A percentile compares a stretch with the other conserved stretches of the same genome.
Conservation (phyloP, 2,888 invertebrate species). For the Idaea biselata region DNA sequence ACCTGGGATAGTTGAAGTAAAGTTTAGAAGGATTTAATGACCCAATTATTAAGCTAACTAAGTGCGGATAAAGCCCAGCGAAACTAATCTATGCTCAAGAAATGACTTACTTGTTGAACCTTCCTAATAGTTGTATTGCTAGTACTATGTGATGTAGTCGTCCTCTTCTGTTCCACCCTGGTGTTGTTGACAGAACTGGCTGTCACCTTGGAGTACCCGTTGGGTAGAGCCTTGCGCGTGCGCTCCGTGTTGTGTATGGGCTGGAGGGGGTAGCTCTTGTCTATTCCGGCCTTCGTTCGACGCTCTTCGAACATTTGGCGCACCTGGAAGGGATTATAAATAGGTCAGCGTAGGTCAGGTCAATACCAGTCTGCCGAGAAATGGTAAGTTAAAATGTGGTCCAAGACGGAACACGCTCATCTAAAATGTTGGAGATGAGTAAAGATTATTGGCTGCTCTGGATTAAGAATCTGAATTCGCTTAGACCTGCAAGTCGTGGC, state of each 20-base stretch:
- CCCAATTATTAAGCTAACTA: too few species aligned
- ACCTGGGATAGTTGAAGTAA: too few species aligned
- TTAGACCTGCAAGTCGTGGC: too few species aligned
- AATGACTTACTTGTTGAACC: constrained; percentile 31
- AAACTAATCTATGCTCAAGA: too few species aligned
- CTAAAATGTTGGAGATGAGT: too few species aligned
- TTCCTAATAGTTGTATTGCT: constrained; percentile 49
- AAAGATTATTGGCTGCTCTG: too few species aligned
- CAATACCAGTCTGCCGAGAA: neutral
- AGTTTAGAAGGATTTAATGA: too few species aligned
- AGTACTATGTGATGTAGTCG: constrained; percentile 38
- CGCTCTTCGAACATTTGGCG: constrained; percentile 93
- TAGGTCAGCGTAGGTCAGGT: neutral
- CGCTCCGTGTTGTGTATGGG: constrained; percentile 83
- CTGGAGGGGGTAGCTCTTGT: constrained; percentile 90
- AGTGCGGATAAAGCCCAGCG: too few species aligned
- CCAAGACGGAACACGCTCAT: too few species aligned
- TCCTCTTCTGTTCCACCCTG: constrained; percentile 47
- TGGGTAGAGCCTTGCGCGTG: constrained; percentile 55
- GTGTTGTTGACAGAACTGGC: constrained; percentile 36
- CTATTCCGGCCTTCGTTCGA: constrained; percentile 86
- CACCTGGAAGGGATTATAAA: constrained; percentile 70
- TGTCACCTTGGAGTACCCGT: constrained; percentile 62
- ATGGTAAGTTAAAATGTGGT: neutral
- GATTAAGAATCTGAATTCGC: too few species aligned